A percentile compares a stretch with the other conserved stretches of the same genome.
Evolutionary conservation across 2,113 vertebrate species (phyloP).

Genomic region (Acinonyx jubatus): DNA sequence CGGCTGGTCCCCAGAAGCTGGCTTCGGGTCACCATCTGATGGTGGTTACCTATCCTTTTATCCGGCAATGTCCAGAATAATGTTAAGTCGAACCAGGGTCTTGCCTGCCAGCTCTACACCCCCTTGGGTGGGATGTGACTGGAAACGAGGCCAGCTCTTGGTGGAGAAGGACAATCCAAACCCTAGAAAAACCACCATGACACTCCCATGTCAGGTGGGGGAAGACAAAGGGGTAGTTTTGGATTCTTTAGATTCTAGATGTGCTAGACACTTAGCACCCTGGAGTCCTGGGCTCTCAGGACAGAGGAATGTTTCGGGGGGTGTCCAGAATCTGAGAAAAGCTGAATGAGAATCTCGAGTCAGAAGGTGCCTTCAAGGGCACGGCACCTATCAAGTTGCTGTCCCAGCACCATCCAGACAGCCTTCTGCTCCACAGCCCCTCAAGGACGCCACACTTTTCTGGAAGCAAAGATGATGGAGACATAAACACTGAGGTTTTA

Average conservation of each 20-base stretch:
- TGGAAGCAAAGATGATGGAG: not conserved
- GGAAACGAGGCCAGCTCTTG: not conserved
- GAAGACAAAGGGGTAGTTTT: not conserved
- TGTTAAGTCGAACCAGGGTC: not conserved
- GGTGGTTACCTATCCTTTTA: not conserved
- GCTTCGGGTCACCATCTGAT: not conserved
- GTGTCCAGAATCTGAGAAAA: not conserved
- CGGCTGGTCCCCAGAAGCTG: not conserved
- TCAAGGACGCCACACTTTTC: not conserved
- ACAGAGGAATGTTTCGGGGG: not conserved
- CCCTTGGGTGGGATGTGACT: not conserved
- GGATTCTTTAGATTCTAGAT: not conserved
- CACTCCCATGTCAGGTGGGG: not conserved
- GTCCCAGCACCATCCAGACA: not conserved
- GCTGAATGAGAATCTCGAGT: not conserved
- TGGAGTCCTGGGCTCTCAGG: not conserved
- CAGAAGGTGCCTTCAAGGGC: not conserved
- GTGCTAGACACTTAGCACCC: not conserved
- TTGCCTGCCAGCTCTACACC: not conserved
- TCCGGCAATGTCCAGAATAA: not conserved
- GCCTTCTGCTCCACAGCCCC: not conserved
- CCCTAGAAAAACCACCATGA: not conserved
- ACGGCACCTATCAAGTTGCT: not conserved
- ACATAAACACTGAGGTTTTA: not conserved
- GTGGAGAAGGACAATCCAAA: accelerated